phyloP scores from a whole-genome alignment of 2,797 vertebrate genomes.

The Eulemur rubriventer region DNA sequence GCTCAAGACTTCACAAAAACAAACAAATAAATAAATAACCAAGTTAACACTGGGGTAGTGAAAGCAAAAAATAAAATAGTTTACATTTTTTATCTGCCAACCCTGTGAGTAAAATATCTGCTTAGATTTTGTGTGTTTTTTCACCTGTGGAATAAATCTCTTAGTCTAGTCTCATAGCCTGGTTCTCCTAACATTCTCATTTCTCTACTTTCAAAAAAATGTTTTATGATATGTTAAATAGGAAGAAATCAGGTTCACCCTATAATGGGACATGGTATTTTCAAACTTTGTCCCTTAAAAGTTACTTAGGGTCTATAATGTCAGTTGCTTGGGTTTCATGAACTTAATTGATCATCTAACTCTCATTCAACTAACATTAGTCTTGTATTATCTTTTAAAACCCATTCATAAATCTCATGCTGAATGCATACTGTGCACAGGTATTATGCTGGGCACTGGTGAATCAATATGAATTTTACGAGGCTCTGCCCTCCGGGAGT shows the following conservation, averaged over 20 bases:
- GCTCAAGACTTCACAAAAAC: background rate
- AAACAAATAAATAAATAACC: slow-evolving; percentile 9
- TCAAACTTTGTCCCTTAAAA: background rate
- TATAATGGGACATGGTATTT: background rate
- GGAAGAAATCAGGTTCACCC: slow-evolving; percentile 9
- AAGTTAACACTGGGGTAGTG: background rate
- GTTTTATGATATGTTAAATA: background rate
- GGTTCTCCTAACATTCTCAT: background rate
- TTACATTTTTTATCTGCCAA: slow-evolving; percentile 2
- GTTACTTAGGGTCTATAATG: background rate
- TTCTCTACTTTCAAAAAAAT: slow-evolving; percentile 26
- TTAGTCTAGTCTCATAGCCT: background rate
- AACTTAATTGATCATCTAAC: background rate
- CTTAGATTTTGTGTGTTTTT: background rate
- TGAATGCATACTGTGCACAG: background rate
- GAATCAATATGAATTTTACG: background rate
- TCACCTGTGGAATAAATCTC: background rate
- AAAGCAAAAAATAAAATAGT: slow-evolving; percentile 7
- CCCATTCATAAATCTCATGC: background rate
- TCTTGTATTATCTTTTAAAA: background rate
- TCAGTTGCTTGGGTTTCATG: background rate
- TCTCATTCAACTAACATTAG: background rate
- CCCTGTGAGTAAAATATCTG: background rate
- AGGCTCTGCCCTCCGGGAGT: background rate
- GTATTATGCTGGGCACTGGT: background rate